Evolutionary conservation across 2,797 vertebrate genomes (phyloP), one percentile per base, ranked within the genome.

Genomic region (Hoplostethus atlanticus): DNA sequence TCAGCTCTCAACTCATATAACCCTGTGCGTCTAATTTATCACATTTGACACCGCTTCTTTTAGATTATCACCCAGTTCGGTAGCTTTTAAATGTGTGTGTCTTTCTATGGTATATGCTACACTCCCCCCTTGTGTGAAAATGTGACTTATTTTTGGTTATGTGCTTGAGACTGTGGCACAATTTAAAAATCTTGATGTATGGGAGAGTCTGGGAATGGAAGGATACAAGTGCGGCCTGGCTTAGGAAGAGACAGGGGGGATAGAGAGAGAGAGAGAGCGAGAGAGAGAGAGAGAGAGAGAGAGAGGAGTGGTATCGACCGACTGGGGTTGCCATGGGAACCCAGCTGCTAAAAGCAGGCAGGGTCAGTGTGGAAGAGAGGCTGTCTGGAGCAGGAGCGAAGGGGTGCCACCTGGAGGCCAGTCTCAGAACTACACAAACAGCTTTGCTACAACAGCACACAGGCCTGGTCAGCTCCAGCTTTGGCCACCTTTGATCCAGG

Each of bases 261-360:
- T 36, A 50, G 47, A 66, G 55, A 55, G 60, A 62, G 58, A 73
- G 47, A 61, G 17, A 56, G 74, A 61, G 64, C 38, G 76, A 58
- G 15, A 64, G 58, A 36, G 66, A 57, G 54, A 71, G 64, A 60
- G 13, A 52, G 75, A 46, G 65, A 44, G 63, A 44, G 69, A 60
- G 66, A 68, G 88, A 84, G 85, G 86, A 90, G 90, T 80, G 87
- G 85, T 91, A 90, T 90, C 89, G 87, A 90, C 90, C 28, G 78
- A 87, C 85, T 90, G 83, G 73, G 86, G 93, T 95, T 94, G 87
- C 90, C 86, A 93, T 93, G 88, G 93, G 84, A 93, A 94, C 93
- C 88, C 87, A 89, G 90, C 90, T 92, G 89, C 90, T 93, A 89
- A 92, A 92, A 91, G 89, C 92, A 91, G 91, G 87, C 90, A 90